phyloP scores from a whole-genome alignment of 2,113 vertebrate genomes.

The Malurus alboscapulatus region DNA sequence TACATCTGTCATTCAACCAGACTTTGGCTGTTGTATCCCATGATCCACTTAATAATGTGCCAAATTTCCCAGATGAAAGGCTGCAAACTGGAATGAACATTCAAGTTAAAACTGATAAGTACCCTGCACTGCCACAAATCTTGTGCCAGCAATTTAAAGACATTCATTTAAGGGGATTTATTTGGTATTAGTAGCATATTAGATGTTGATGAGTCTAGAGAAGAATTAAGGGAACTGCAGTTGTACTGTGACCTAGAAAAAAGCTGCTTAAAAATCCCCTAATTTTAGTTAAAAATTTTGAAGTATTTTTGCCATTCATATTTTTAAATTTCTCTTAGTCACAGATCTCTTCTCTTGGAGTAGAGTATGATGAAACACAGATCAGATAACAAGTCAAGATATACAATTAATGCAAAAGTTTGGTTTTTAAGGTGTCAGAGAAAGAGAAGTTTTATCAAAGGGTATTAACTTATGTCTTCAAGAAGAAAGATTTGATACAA shows the following conservation, averaged over 20 bases:
- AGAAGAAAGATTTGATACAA: background rate
- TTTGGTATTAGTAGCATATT: background rate
- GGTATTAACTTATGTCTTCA: background rate
- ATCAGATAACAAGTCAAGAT: background rate
- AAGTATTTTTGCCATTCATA: background rate
- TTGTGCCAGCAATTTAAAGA: background rate
- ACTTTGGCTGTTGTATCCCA: constrained; percentile 98
- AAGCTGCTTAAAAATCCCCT: background rate
- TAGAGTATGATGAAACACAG: background rate
- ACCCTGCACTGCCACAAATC: background rate
- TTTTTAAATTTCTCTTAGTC: background rate
- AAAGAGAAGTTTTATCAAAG: background rate
- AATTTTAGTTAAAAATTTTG: background rate
- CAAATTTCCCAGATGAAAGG: constrained; percentile 94
- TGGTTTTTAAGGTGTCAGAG: background rate
- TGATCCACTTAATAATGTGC: constrained; percentile 94
- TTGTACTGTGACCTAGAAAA: background rate
- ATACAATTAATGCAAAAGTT: background rate
- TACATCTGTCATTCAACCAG: constrained; percentile 96
- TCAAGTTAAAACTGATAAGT: background rate
- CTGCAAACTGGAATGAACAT: constrained; percentile 84
- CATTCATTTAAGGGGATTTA: background rate
- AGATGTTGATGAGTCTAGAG: background rate
- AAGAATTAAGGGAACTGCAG: background rate
- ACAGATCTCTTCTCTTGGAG: background rate